phyloP scores from a whole-genome alignment of 2,113 vertebrate species.

The Triplophysa siluroides region DNA sequence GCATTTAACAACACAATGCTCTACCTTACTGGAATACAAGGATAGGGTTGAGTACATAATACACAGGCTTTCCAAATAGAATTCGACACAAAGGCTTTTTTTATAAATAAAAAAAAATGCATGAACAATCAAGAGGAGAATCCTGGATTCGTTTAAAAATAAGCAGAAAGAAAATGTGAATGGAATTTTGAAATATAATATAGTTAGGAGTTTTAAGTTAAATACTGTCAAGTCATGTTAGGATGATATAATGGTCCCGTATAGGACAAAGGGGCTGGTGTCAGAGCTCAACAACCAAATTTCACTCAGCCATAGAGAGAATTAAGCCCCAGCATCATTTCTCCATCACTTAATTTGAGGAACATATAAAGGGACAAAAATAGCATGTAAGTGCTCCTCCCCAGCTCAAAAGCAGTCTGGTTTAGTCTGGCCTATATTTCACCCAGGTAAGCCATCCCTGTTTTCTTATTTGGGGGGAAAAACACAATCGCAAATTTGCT shows the following conservation, averaged over 20 bases:
- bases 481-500: slow-evolving; percentile 26
- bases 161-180: background rate
- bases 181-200: background rate
- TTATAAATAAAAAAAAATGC: background rate
- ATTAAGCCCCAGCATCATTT: slow-evolving; percentile 40
- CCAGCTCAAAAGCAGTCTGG: slow-evolving; percentile 52
- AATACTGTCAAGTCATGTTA: slow-evolving; percentile 51
- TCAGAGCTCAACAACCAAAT: slow-evolving; percentile 48
- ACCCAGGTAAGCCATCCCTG: background rate
- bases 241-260: slow-evolving; percentile 45
- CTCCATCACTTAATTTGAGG: slow-evolving; percentile 54
- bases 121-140: background rate
- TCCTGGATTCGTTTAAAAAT: background rate
- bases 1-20: slow-evolving; percentile 3
- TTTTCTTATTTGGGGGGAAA: slow-evolving; percentile 15
- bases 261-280: slow-evolving; percentile 50
- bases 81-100: background rate
- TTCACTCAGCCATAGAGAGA: slow-evolving; percentile 22
- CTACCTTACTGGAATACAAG: background rate
- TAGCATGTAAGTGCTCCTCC: slow-evolving; percentile 41
- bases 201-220: slow-evolving; percentile 51
- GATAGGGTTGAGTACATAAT: background rate
- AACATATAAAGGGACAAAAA: slow-evolving; percentile 57
- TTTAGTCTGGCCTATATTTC: slow-evolving; percentile 44
- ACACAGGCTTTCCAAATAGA: background rate